phyloP scores from a whole-genome alignment of 2,113 vertebrate species.

The Ciconia boyciana region DNA sequence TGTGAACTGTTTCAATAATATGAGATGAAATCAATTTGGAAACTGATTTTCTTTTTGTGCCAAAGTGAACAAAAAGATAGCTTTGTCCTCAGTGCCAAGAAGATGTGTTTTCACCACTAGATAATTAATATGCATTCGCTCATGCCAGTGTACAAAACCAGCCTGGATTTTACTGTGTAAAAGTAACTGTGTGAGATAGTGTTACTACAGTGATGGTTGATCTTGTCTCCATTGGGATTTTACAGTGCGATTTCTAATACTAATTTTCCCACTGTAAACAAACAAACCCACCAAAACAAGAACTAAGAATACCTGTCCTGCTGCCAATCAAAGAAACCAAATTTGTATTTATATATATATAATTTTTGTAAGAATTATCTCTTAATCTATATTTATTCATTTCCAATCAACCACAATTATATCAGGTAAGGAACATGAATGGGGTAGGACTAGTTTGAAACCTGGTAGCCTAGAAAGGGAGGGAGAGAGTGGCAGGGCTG shows the following conservation, averaged over 20 bases:
- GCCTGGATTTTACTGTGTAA: neutral
- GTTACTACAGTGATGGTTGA: neutral
- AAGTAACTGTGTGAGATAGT: neutral
- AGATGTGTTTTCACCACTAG: constrained; percentile 4
- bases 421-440: neutral
- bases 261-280: neutral
- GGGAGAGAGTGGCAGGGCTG: neutral
- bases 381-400: neutral
- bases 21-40: neutral
- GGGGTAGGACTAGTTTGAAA: neutral
- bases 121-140: constrained; percentile 11
- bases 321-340: neutral
- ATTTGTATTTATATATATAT: neutral
- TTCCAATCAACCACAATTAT: neutral
- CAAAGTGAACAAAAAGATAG: neutral
- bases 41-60: neutral
- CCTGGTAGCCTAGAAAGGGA: neutral
- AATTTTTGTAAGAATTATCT: neutral
- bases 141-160: neutral
- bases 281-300: neutral
- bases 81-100: constrained; percentile 7
- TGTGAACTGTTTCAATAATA: neutral
- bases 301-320: neutral
- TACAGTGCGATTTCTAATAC: neutral
- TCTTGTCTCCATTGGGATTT: neutral